Conservation (phyloP, 2,888 invertebrate species). For the Timandra comae region DNA sequence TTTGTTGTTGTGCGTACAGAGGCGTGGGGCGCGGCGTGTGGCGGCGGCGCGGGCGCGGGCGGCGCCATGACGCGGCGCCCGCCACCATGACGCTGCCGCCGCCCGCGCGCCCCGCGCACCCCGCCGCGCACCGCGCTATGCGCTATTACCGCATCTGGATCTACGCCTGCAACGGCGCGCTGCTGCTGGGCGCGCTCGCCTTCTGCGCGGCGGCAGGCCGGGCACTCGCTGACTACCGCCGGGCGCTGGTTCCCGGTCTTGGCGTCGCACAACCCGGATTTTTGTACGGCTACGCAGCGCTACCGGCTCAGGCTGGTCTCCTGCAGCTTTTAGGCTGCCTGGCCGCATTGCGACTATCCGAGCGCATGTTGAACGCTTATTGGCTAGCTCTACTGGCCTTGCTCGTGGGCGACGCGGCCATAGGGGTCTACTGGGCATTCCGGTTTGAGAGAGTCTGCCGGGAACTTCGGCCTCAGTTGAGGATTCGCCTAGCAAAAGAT, state of each 20-base stretch:
- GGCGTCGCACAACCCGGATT: slow-evolving; percentile 88
- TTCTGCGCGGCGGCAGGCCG: slow-evolving; percentile 86
- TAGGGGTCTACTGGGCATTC: slow-evolving; percentile 91
- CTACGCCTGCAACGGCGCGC: slow-evolving; percentile 92
- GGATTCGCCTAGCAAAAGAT: slow-evolving; percentile 78
- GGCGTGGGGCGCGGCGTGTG: slow-evolving; percentile 76
- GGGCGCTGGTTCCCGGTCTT: slow-evolving; percentile 84
- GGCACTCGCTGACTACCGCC: slow-evolving; percentile 83
- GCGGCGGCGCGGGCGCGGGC: slow-evolving; percentile 75
- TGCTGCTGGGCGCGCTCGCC: slow-evolving; percentile 88
- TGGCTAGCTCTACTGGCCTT: slow-evolving; percentile 87
- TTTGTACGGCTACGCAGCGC: slow-evolving; percentile 89
- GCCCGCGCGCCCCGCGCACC: slow-evolving; percentile 73
- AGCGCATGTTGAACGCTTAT: slow-evolving; percentile 88
- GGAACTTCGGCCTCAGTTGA: slow-evolving; percentile 82
- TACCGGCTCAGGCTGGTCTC: slow-evolving; percentile 83
- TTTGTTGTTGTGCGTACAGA: slow-evolving; percentile 42
- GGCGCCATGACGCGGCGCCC: slow-evolving; percentile 76
- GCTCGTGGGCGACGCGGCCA: slow-evolving; percentile 88
- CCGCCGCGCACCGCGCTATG: slow-evolving; percentile 78
- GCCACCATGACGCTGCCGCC: slow-evolving; percentile 78
- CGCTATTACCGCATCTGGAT: slow-evolving; percentile 94
- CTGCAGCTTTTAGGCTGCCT: slow-evolving; percentile 87
- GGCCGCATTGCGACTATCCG: slow-evolving; percentile 87
- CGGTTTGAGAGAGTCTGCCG: slow-evolving; percentile 85